phyloP scores from a whole-genome alignment of 2,113 vertebrate species.

The Cheilinus undulatus region DNA sequence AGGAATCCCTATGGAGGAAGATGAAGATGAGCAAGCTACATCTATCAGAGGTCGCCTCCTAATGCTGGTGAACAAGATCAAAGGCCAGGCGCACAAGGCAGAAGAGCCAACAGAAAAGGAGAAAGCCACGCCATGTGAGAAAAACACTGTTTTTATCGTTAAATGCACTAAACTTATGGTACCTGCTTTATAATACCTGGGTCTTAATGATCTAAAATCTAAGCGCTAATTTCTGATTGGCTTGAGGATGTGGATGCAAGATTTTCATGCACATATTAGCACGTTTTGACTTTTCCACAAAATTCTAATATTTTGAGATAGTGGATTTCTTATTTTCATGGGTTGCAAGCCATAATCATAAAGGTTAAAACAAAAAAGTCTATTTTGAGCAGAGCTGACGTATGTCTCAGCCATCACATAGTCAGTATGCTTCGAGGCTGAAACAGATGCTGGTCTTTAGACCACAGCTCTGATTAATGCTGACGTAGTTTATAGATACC shows the following conservation, averaged over 20 bases:
- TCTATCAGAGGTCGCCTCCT: constrained; percentile 92
- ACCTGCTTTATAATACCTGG: background rate
- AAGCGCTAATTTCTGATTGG: background rate
- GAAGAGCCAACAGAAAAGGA: constrained; percentile 87
- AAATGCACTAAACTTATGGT: background rate
- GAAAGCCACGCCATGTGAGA: constrained; percentile 90
- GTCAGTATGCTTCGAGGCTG: no score
- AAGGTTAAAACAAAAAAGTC: no score
- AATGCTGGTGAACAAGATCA: constrained; percentile 91
- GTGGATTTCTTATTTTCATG: no score
- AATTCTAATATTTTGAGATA: no score
- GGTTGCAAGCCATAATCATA: no score
- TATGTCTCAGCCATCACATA: no score
- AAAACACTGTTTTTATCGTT: constrained; percentile 5
- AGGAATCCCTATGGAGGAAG: constrained; percentile 96
- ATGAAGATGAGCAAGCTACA: constrained; percentile 88
- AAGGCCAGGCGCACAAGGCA: constrained; percentile 88
- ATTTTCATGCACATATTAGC: background rate
- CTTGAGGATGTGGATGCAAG: background rate
- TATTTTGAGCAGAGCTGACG: no score
- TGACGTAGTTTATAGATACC: no score
- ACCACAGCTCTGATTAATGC: no score
- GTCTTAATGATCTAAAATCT: background rate
- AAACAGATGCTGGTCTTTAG: no score
- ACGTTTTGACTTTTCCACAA: no score